Evolutionary conservation across 2,888 invertebrate species (phyloP).

Genomic region (Polydrusus pterygomalis): DNA sequence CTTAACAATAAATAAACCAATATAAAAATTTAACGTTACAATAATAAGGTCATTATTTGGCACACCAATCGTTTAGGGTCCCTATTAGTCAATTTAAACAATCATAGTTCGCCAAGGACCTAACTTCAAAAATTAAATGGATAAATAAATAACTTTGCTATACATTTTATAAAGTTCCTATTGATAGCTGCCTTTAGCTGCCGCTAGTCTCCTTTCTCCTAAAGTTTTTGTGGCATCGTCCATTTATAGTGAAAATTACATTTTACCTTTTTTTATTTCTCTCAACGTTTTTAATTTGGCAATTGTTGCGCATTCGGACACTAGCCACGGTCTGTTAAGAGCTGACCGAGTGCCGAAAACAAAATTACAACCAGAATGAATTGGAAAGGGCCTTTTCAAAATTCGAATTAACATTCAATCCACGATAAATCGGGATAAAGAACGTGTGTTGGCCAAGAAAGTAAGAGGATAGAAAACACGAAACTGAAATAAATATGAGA

Average conservation of each 20-base stretch:
- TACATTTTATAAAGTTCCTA: neutral
- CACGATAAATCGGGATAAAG: slow-evolving; percentile 36
- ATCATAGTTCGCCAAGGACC: neutral
- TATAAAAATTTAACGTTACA: too few relatives aligned
- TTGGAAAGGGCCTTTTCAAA: slow-evolving; percentile 35
- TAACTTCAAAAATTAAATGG: neutral
- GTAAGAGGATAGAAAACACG: slow-evolving; percentile 18
- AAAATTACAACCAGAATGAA: slow-evolving; percentile 34
- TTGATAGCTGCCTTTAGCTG: neutral
- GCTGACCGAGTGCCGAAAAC: slow-evolving; percentile 39
- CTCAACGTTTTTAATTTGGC: slow-evolving; percentile 29
- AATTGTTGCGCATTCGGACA: slow-evolving; percentile 35
- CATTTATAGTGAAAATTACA: slow-evolving; percentile 25
- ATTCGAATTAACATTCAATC: slow-evolving; percentile 38
- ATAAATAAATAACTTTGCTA: slow-evolving; percentile 6
- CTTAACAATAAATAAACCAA: too few relatives aligned
- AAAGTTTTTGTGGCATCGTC: slow-evolving; percentile 8
- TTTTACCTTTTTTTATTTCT: slow-evolving; percentile 25
- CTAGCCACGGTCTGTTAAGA: slow-evolving; percentile 32
- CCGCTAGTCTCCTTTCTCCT: neutral
- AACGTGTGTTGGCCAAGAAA: slow-evolving; percentile 33
- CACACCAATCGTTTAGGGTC: too few relatives aligned
- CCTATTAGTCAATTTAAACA: neutral
- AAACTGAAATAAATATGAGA: slow-evolving; percentile 28
- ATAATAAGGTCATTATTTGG: too few relatives aligned